Base-by-base conservation (phyloP, 2,113 vertebrate genomes). In the Isurus oxyrinchus region DNA sequence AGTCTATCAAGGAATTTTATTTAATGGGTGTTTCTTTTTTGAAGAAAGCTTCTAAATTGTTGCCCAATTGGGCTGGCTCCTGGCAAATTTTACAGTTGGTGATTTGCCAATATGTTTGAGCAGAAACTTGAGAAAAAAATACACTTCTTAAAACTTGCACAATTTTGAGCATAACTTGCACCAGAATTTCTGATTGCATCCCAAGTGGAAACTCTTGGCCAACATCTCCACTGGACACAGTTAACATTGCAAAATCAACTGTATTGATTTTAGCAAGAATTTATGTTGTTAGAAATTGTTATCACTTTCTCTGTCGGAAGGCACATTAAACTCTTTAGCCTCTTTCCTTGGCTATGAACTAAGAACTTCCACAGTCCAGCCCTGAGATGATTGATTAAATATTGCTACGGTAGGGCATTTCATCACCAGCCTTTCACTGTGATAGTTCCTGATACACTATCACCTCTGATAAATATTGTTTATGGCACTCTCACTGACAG, bases 401-500 rank as follows among this genome's bases (percentile, higher is more conserved):
- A 95, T 95, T 95, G 63, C 94, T 55, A 19, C 66, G 72, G 66
- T 49, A 49, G 94, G 66, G 66, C 94, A 95, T 95, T 95, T 95
- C 94, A 95, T 95, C 94, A 69, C 94, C 25, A 72, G 19, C 94
- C 40, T 40, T 72, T 95, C 66, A 16, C 61, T 53, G 94, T 95
- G 67, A 95, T 66, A 72, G 0, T 95, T 53, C 63, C 94, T 35
- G 66, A 72, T 72, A 72, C 11, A 72, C 40, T 44, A 95, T 95
- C 63, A 95, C 66, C 66, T 40, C 94, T 72, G 94, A 95, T 95
- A 95, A 53, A 21, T 40, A 95, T 72, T 95, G 94, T 72, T 94
- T 67, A 95, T 95, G 27, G 94, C 63, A 95, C 66, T 95, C 44
- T 53, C 67, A 95, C 44, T 95, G 67, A 49, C 66, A 53, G 21